Evolutionary conservation across 2,113 vertebrate species (phyloP).

Genomic region (Oreotragus oreotragus): DNA sequence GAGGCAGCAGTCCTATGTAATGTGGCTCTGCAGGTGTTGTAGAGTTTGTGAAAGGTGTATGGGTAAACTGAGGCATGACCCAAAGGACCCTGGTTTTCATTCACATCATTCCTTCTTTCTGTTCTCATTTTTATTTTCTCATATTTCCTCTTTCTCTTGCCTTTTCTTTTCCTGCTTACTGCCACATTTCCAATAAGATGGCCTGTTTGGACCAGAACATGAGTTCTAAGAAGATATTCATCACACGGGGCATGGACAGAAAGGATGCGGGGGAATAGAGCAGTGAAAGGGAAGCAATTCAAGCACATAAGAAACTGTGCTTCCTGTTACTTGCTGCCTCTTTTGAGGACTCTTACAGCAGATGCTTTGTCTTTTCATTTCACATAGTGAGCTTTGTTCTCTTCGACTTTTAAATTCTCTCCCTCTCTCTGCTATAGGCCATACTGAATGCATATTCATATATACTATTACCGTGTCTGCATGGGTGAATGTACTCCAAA

Average conservation of each 20-base stretch:
- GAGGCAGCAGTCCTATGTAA: background rate
- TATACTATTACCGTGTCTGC: background rate
- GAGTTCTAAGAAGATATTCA: background rate
- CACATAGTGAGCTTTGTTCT: background rate
- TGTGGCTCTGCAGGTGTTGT: background rate
- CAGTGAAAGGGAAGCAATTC: background rate
- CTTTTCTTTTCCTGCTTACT: background rate
- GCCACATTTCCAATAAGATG: background rate
- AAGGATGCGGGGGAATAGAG: background rate
- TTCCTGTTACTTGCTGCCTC: background rate
- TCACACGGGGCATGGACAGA: background rate
- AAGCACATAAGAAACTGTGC: background rate
- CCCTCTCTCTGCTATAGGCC: background rate
- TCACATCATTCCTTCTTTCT: background rate
- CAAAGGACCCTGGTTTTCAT: background rate
- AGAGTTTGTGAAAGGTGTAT: background rate
- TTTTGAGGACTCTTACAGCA: background rate
- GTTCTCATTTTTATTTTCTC: background rate
- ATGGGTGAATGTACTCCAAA: background rate
- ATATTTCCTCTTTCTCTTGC: background rate
- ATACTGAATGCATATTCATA: background rate
- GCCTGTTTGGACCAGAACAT: background rate
- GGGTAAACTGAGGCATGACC: background rate
- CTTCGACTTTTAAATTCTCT: constrained; percentile 6
- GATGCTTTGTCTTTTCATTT: background rate